These are phyloP conservation scores for Tinea semifulvella DNA, from an alignment of 2,888 invertebrate genomes.

Conservation along the genomic window DNA sequence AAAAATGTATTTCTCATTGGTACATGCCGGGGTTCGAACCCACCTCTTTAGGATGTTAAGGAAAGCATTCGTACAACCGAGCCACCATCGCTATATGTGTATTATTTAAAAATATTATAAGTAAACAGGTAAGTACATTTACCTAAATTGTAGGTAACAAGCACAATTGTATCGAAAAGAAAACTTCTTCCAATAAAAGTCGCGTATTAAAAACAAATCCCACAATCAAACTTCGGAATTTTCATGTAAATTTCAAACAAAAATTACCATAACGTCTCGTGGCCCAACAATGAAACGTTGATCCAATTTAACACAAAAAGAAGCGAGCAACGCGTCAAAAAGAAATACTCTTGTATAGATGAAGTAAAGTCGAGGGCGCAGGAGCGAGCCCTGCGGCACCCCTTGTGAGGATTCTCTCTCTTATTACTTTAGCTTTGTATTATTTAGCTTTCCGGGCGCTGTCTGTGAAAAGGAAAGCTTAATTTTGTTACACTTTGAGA, in stretches of 20 bases:
- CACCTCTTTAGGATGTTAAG: no score
- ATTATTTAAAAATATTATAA: no score
- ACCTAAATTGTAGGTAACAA: no score
- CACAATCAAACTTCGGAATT: slow-evolving; percentile 34
- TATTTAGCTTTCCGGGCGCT: slow-evolving; percentile 54
- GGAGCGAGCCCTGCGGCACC: slow-evolving; percentile 44
- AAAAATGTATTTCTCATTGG: no score
- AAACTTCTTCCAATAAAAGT: slow-evolving; percentile 1
- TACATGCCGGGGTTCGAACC: no score
- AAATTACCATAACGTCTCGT: slow-evolving; percentile 41
- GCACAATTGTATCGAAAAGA: no score
- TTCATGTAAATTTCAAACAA: slow-evolving; percentile 22
- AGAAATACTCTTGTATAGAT: slow-evolving; percentile 27
- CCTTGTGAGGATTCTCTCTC: slow-evolving; percentile 33
- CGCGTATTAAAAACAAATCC: slow-evolving; percentile 8
- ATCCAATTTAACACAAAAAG: slow-evolving; percentile 51
- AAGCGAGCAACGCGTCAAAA: slow-evolving; percentile 55
- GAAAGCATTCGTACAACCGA: no score
- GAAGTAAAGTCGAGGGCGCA: slow-evolving; percentile 34
- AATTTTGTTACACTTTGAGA: slow-evolving; percentile 66
- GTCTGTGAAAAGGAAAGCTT: slow-evolving; percentile 57
- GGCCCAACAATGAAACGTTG: slow-evolving; percentile 31
- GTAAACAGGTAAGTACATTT: no score
- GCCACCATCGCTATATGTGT: no score
- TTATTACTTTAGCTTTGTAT: slow-evolving; percentile 60